phyloP scores from a whole-genome alignment of 2,888 invertebrate genomes.

The Calameuta pallipes region DNA sequence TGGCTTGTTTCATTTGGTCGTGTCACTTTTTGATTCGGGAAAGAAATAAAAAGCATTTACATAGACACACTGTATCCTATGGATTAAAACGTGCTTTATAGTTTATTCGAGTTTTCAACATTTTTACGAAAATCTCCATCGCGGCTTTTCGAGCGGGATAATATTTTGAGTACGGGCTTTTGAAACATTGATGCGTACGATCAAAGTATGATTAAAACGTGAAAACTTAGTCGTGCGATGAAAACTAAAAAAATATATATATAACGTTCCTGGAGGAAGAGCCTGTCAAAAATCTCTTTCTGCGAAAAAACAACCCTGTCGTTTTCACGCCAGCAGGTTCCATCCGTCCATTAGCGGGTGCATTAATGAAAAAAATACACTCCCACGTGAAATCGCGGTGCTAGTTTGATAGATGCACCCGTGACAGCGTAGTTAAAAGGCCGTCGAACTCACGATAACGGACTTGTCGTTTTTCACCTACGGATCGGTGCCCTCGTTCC shows the following conservation, averaged over 20 bases:
- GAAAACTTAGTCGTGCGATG: background rate
- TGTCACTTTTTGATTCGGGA: constrained; percentile 1
- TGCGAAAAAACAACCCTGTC: background rate
- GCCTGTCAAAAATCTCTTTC: background rate
- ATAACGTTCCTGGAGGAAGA: background rate
- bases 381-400: background rate
- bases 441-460: constrained; percentile 33
- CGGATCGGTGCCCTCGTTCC: background rate
- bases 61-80: background rate
- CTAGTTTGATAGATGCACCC: constrained; percentile 32
- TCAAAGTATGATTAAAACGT: background rate
- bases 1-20: constrained; percentile 7
- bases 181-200: background rate
- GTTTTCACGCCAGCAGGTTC: background rate
- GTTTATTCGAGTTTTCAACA: too few species aligned
- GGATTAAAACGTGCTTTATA: background rate
- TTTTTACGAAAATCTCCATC: too few species aligned
- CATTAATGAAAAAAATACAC: background rate
- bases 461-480: constrained; percentile 25
- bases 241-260: background rate
- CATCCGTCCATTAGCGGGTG: background rate
- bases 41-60: background rate
- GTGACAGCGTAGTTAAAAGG: constrained; percentile 2
- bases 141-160: background rate
- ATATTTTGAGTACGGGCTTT: background rate